Evolutionary conservation across 2,113 vertebrate genomes (phyloP), one percentile per base, ranked within the genome.

Genomic region (Benitochromis conjunctus): DNA sequence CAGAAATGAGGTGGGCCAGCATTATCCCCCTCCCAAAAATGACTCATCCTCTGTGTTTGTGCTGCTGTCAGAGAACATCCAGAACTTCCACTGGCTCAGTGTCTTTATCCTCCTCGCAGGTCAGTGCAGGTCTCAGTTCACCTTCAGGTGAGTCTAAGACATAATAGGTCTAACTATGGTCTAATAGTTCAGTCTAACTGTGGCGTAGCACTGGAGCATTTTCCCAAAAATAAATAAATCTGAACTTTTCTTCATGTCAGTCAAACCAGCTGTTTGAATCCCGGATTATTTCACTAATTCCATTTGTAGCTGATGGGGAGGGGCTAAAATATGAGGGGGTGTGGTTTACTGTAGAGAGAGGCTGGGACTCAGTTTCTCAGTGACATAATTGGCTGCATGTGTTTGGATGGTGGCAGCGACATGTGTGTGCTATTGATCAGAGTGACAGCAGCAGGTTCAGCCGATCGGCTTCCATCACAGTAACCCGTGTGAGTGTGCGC

Each of bases 401-500:
- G 21, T 60, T 0, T 46, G 55, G 69, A 76, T n/a, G 69, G 69
- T 76, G 38, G 19, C 18, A 58, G 54, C 6, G 0, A 48, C 71
- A 18, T 26, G 54, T 29, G 64, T 29, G 64, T 83, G 66, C 26
- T 64, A 80, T 80, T 43, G 58, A 87, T 81, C 54, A 48, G 82
- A 84, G n/a, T 80, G 82, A 79, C 79, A 80, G 89, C 82, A 76
- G 74, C 79, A 76, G 79, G 82, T 87, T 24, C 8, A 55, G 38
- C 31, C 12, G 55, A 62, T 38, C 7, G 0, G 9, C 16, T 57
- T 51, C 24, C 69, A 74, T 10, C 69, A 0, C 66, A 6, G 2
- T 18, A 1, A 7, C 2, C 18, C 4, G 1, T 9, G 43, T 46
- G 12, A 5, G 43, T 46, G 43, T 46, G n/a, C n/a, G n/a, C n/a